Evolutionary conservation across 2,888 invertebrate species (phyloP), one percentile per base, ranked within the genome.

Genomic region (Seladonia tumulorum): DNA sequence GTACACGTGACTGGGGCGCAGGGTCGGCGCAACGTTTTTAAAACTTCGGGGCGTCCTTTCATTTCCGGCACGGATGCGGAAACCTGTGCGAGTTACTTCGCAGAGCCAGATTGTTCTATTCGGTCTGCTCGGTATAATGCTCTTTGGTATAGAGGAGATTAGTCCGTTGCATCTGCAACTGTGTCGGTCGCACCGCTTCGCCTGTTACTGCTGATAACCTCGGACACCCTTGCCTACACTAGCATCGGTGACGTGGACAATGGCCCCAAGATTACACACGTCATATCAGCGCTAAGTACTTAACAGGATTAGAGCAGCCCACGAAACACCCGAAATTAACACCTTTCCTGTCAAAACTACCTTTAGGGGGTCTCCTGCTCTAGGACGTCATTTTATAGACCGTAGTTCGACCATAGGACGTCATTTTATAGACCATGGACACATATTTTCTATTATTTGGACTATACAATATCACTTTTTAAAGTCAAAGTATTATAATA

Each of bases 261-360:
- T 89, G 78, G 79, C 76, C 68, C 57, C 84, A 81, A 89, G 88
- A 89, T 89, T 89, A 87, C 86, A 87, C 86, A 80, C 86, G 82
- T 76, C 86, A 78, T 74, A 77, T 86, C 86, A 70, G 74, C 60
- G 22, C 79, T 86, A 82, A 87, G 86, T 86, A 78, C 77, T 77
- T 83, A 87, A 86, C 78, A 79, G 68, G 82, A 83, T 87, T 83
- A 83, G 80, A 70, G 66, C 85, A 74, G 76, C 45, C 45, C 49
- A 57, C 22, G 86, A 25, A 66, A 73, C 81, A 53, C 60, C 39
- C 12, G 42, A 81, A 77, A 78, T 76, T 81, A 81, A 49, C 71
- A 49, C 53, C 81, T 81, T 78, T 75, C 72, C 16, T n/a, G 4
- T 25, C 18, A 71, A 63, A 81, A 39, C 71, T 47, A 77, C 57